Evolutionary conservation across 2,113 vertebrate species (phyloP), one percentile per base, ranked within the genome.

Genomic region (Helogale parvula): DNA sequence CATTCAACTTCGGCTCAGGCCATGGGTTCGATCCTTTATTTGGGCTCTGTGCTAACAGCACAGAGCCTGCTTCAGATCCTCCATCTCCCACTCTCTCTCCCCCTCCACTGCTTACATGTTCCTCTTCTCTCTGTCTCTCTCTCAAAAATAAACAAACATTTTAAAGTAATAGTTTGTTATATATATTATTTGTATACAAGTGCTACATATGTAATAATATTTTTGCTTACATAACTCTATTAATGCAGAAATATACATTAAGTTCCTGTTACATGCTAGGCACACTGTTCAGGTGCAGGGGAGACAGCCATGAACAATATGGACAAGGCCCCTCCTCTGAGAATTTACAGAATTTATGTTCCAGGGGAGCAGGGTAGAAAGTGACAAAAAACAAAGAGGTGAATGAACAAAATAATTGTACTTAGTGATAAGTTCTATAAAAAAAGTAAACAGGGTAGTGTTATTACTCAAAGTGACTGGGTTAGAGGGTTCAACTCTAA

Each of bases 261-360:
- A 77, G 23, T n/a, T 14, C 31, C 45, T 69, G 14, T 68, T 86
- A 41, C 25, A 52, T 41, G 13, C n/a, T 25, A 93, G 60, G 27
- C 60, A 85, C 12, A 85, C 12, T 25, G 15, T 79, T 88, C 19
- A 71, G 23, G 84, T 69, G 5, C 16, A 80, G 16, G 35, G 38
- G 23, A 94, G 80, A 71, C 3, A 88, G 45, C 29, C 77, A 45
- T n/a, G 63, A 79, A 88, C 21, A 27, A 88, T 35, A 71, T 15
- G 12, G 21, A 91, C 47, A 88, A 60, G 50, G 57, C 85, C 16
- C 25, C 33, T 74, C 45, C 57, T 92, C 52, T 92, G 66, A 47
- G 31, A 87, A 86, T 68, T 80, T 93, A 92, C 14, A 72, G 79
- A 83, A 92, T 63, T 83, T 76, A 50, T 82, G 86, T 82, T 89